Evolutionary conservation across 2,888 invertebrate genomes (phyloP), one percentile per base, ranked within the genome.

Genomic region (Diploptera punctata): DNA sequence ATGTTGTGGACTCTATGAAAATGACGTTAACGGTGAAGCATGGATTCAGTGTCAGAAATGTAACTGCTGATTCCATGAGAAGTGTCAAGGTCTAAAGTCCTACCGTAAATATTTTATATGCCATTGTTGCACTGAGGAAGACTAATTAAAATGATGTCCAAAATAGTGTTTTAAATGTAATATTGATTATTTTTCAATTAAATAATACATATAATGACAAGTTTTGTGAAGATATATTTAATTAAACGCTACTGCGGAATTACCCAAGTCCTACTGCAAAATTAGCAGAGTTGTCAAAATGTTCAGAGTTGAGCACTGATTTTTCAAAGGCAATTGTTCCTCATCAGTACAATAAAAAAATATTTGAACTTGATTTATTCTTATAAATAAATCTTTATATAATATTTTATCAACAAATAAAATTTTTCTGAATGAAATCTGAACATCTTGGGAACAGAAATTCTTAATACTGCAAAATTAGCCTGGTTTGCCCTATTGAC

Each of bases 111-210:
- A 61, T 3, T 61, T 61, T 18, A n/a, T 61, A 24, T 61, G 29
- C 61, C 61, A 61, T 3, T 61, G n/a, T 29, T 61, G 61, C 61
- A 61, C 0, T 19, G 21, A 52, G 52, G 52, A 18, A 19, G 52
- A 52, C 18, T 52, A 38, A 38, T 38, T 38, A 38, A 13, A 38
- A 38, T 5, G 13, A 38, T 38, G 38, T 38, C 13, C 38, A 38
- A 38, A 38, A 38, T 38, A 13, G 5, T 9, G 13, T 38, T 38
- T 38, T 13, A 9, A 38, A 38, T 38, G 5, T 38, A 38, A 5
- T 9, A 38, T 9, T 38, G 5, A 9, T n/a, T n/a, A n/a, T n/a
- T n/a, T n/a, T n/a, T n/a, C n/a, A n/a, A n/a, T n/a, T n/a, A n/a
- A n/a, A n/a, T 9, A 9, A 9, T 38, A 38, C 13, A 38, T 38